Conservation (phyloP, 1,140 invertebrate genomes). For the Aphis gossypii region DNA sequence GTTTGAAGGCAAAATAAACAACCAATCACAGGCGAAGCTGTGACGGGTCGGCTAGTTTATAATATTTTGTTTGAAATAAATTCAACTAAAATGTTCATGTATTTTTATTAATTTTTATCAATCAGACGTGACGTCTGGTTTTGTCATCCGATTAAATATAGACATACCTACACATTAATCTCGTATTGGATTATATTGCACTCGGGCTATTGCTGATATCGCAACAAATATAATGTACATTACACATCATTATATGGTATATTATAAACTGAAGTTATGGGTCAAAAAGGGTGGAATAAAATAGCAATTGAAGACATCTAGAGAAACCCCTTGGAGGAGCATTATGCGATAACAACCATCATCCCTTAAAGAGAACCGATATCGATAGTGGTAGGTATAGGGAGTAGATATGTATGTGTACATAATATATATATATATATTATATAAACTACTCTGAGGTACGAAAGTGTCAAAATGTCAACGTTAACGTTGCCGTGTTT, state of each 20-base stretch:
- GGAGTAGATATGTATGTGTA: neutral
- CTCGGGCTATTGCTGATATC: neutral
- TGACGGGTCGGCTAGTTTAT: no score
- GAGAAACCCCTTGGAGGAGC: neutral
- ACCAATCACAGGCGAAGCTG: no score
- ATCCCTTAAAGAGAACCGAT: neutral
- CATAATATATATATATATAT: neutral
- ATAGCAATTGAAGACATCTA: neutral
- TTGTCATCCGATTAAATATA: neutral
- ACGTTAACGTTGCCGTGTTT: neutral
- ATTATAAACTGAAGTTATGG: constrained; percentile 3
- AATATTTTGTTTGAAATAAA: neutral
- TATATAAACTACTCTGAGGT: neutral
- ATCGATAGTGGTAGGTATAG: neutral
- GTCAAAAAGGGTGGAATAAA: neutral
- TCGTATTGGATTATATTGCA: neutral
- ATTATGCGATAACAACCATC: neutral
- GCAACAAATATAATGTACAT: neutral
- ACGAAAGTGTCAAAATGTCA: constrained; percentile 1
- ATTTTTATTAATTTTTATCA: constrained; percentile 1
- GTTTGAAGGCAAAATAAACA: no score
- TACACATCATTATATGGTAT: neutral
- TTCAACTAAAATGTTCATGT: neutral
- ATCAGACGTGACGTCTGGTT: neutral
- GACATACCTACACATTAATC: neutral